Base-by-base conservation (phyloP, 2,113 vertebrate species). In the Tauraco erythrolophus region DNA sequence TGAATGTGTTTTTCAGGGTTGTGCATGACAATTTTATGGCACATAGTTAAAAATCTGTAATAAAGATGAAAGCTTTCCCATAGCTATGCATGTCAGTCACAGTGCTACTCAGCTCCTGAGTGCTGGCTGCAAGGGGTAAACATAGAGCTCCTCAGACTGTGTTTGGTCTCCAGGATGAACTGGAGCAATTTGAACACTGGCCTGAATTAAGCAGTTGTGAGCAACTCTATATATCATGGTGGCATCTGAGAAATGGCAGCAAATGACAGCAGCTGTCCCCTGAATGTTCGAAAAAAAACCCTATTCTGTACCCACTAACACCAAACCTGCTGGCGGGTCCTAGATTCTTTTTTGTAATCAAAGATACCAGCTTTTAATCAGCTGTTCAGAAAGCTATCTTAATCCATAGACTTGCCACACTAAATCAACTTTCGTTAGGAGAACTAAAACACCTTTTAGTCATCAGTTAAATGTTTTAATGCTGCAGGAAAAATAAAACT, bases 171-270 rank as follows among this genome's bases (percentile, higher is more conserved):
- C 27, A 89, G 35, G 43, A 46, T 30, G n/a, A 75, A 5, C 48
- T 43, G 46, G 8, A 56, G 27, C 19, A 89, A 35, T 70, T 17
- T 27, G 41, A 92, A 43, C 39, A 6, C 13, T 54, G 35, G 4
- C 19, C 37, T 84, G 64, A 84, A 65, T 70, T n/a, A 37, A 64
- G 15, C 11, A 35, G 22, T 21, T 70, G 35, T 56, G 62, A 83
- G 37, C 28, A 83, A 1, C 6, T 71, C 43, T 88, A 0, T 35
- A 6, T 37, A 12, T 19, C 60, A 14, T 0, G 1, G 5, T 61
- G 46, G 16, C 35, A 61, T 56, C 46, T 88, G 24, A 39, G 39
- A 88, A 9, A 54, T 54, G 28, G 41, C 54, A 66, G 41, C 24
- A 72, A 43, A 61, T 82, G 60, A 72, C 43, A 74, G 37, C 11